These are phyloP conservation scores for Amphiprion ocellaris DNA, from an alignment of 2,113 vertebrate genomes.

Conservation along the genomic window DNA sequence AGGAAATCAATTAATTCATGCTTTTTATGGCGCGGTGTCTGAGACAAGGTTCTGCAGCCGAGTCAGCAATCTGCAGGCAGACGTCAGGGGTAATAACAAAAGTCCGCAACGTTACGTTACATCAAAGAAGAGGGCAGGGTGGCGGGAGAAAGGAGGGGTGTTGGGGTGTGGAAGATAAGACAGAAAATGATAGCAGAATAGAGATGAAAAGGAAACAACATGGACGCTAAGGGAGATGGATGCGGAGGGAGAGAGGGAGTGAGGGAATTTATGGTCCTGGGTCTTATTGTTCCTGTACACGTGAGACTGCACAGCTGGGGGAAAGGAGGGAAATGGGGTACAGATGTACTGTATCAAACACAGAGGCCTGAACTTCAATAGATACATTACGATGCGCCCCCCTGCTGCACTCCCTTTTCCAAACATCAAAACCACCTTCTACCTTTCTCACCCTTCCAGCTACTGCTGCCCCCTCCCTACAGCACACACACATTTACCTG, in stretches of 20 bases:
- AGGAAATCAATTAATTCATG: conserved; percentile 90
- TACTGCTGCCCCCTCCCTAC: conserved; percentile 42
- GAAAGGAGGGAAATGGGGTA: conserved; percentile 75
- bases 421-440: conserved; percentile 75
- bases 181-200: conserved; percentile 17
- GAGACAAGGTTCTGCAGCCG: conserved; percentile 46
- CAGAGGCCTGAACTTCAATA: conserved; percentile 78
- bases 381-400: conserved; percentile 77
- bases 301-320: conserved; percentile 80
- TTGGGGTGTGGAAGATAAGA: conserved; percentile 34
- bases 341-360: conserved; percentile 82
- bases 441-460: conserved; percentile 76
- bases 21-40: conserved; percentile 51
- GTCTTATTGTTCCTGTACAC: conserved; percentile 79
- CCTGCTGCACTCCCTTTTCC: conserved; percentile 63
- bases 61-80: conserved; percentile 60
- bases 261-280: conserved; percentile 68
- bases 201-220: conserved; percentile 47
- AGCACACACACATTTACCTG: conserved; percentile 51
- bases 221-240: conserved; percentile 64
- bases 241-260: conserved; percentile 50
- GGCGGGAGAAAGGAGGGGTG: not conserved
- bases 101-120: conserved; percentile 29
- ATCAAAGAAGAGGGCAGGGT: not conserved
- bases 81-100: conserved; percentile 30